Conservation (phyloP, 2,113 vertebrate genomes). For the Paradoxurus hermaphroditus region DNA sequence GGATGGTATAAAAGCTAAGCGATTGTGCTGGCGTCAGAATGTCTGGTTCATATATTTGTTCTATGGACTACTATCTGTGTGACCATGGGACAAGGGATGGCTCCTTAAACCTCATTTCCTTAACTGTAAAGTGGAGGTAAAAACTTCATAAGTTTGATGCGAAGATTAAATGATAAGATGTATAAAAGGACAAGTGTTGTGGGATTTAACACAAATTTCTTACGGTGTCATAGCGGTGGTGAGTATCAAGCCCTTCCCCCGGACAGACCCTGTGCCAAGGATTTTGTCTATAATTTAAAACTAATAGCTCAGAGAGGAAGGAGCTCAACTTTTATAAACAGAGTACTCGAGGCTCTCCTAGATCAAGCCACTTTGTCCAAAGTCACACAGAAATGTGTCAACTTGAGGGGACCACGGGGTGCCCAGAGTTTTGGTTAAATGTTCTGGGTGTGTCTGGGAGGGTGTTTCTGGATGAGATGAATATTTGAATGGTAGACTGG, state of each 20-base stretch:
- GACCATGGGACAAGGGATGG: background rate
- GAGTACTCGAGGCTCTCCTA: background rate
- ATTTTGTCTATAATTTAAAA: background rate
- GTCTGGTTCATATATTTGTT: constrained; percentile 45
- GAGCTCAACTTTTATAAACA: background rate
- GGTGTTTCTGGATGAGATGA: background rate
- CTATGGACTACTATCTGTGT: background rate
- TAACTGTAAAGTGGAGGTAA: background rate
- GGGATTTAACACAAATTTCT: background rate
- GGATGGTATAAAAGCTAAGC: background rate
- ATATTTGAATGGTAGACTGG: background rate
- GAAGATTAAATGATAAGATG: background rate
- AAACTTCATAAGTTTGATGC: background rate
- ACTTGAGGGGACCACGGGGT: background rate
- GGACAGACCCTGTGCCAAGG: background rate
- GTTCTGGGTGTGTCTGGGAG: background rate
- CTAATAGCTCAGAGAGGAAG: background rate
- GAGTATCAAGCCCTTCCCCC: background rate
- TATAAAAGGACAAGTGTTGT: background rate
- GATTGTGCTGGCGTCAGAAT: background rate
- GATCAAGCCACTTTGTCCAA: background rate
- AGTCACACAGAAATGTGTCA: background rate
- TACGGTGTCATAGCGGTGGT: background rate
- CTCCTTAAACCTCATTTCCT: constrained; percentile 19
- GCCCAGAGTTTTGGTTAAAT: background rate